Evolutionary conservation across 2,888 invertebrate species (phyloP), one percentile per base, ranked within the genome.

Genomic region (Monoplex corrugatus): DNA sequence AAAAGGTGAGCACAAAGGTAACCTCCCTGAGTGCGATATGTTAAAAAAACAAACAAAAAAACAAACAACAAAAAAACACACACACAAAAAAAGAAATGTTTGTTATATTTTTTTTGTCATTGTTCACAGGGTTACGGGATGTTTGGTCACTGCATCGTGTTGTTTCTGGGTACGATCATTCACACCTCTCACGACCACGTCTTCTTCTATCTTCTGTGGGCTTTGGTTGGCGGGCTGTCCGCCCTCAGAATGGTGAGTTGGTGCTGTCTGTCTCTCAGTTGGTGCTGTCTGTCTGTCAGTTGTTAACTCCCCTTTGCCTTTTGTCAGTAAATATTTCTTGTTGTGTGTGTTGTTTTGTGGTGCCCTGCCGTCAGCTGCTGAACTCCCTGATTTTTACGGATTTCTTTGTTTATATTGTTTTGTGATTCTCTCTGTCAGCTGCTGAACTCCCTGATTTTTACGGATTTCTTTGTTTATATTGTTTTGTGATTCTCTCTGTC

Each of bases 101-200:
- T 57, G 38, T 28, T 19, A 0, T 86, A n/a, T 32, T n/a, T 72
- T 72, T 19, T 88, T 57, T 32, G 28, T 63, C n/a, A 40, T 6
- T 80, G 40, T 6, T 2, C 28, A 32, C 94, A 96, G 96, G 96
- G 96, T 44, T 96, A 96, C 93, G 96, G 96, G 19, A 91, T 96
- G 90, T 95, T 96, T 75, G 95, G 96, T 38, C 96, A 96, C 91
- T 96, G 96, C 93, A 90, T 96, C 28, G 96, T 96, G 13, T 93
- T 96, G 57, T 94, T 96, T 32, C 91, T 96, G 63, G 96, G 96
- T 0, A 96, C 96, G 0, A 90, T 96, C 10, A 94, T 96, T 89
- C 96, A 96, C 93, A 96, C 96, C 0, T 93, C 94, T 83, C 96
- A 96, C 93, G 96, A 95, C 90, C 96, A 96, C 92, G 85, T 95